Percentiles rank a stretch among this genome's conserved stretches.
phyloP scores from a whole-genome alignment of 2,797 vertebrate species.

The Esox lucius region DNA sequence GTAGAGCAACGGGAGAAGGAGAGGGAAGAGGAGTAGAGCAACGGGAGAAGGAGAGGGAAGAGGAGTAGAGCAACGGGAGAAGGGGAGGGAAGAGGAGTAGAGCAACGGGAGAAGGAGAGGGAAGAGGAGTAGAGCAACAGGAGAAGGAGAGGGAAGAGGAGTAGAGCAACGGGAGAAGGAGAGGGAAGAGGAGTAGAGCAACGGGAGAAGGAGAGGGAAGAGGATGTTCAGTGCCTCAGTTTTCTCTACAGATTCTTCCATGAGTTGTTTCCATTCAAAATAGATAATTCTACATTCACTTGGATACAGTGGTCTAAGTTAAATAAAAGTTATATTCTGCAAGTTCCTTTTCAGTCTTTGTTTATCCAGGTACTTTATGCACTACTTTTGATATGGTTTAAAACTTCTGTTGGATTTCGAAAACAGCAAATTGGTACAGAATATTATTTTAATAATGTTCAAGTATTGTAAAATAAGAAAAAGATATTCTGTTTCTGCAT shows the following conservation, averaged over 20 bases:
- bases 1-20: too few relatives aligned
- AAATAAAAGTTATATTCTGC: neutral
- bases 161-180: too few relatives aligned
- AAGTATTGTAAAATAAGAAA: neutral
- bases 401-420: too few relatives aligned
- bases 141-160: neutral
- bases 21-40: neutral
- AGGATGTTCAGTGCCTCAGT: neutral
- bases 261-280: neutral
- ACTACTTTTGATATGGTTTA: too few relatives aligned
- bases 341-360: too few relatives aligned
- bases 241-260: neutral
- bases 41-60: neutral
- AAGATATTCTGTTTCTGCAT: too few relatives aligned
- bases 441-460: neutral
- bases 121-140: neutral
- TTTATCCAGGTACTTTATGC: too few relatives aligned
- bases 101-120: neutral
- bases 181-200: neutral
- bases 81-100: too few relatives aligned
- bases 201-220: neutral
- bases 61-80: neutral
- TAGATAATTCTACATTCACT: neutral
- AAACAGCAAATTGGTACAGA: neutral
- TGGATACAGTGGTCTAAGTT: neutral